Base-by-base conservation (phyloP, 1,140 invertebrate species). In the Lysiphlebus fabarum region DNA sequence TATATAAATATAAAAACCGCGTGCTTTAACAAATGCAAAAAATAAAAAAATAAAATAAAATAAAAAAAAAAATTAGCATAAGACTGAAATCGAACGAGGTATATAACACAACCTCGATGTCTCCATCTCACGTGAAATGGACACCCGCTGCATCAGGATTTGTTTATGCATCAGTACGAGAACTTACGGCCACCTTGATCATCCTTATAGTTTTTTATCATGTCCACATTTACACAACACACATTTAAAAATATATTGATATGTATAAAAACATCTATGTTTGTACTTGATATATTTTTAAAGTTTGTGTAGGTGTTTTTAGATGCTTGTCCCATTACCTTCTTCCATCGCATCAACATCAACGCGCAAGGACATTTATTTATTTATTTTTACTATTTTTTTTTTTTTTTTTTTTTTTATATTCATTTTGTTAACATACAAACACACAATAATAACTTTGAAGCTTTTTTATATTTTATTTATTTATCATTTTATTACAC, bases 41-140 rank as follows among this genome's bases (percentile, higher is more conserved):
- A 26, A 17, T 1, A 17, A 26, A 26, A 26, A 26, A 4, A n/a
- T n/a, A 26, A 26, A 26, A 17, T 1, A 17, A 26, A 26, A 26
- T 2, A 4, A 26, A 26, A 26, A 26, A 26, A 26, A 26, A 26
- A 73, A 72, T 73, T 73, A 74, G 70, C 72, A 73, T 70, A 73
- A 58, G 69, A 65, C 61, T 59, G 56, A 61, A 53, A 62, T 53
- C 65, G 62, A 61, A 61, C 54, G 54, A 61, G 54, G 59, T 61
- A 57, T 40, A 56, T 47, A 49, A n/a, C 42, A 12, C 42, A 12
- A 43, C 17, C 17, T 26, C 69, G 73, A 77, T 75, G 73, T 77
- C 73, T 76, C 73, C 70, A 77, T 77, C 68, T 69, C 63, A 71
- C 66, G 72, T 75, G 72, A 75, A 76, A 75, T 72, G 70, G 72